phyloP scores from a whole-genome alignment of 2,888 invertebrate genomes.

The Cephus sareptanus region DNA sequence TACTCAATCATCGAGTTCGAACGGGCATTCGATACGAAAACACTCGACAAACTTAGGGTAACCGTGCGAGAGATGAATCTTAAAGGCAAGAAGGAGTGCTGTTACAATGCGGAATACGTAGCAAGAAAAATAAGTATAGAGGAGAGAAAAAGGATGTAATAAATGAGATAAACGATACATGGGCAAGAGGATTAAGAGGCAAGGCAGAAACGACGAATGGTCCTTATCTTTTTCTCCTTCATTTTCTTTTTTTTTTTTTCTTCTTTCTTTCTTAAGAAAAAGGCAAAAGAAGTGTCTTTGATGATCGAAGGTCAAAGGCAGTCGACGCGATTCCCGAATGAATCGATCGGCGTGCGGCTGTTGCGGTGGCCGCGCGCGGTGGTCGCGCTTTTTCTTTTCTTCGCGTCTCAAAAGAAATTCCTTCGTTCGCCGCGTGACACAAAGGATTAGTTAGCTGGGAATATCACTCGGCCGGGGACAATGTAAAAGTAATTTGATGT shows the following conservation, averaged over 20 bases:
- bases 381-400: slow-evolving; percentile 13
- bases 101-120: background rate
- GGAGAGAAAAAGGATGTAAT: background rate
- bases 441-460: slow-evolving; percentile 22
- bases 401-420: slow-evolving; percentile 28
- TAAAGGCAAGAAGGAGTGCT: background rate
- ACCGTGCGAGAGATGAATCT: background rate
- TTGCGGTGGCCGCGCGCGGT: background rate
- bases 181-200: background rate
- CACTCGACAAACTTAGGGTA: background rate
- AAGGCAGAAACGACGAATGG: background rate
- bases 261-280: background rate
- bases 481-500: slow-evolving; percentile 38
- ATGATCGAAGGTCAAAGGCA: background rate
- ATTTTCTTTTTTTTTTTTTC: background rate
- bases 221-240: background rate
- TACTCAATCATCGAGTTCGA: slow-evolving; percentile 2
- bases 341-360: background rate
- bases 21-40: background rate
- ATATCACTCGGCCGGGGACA: slow-evolving; percentile 28
- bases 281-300: background rate
- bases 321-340: background rate
- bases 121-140: background rate
- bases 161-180: background rate
- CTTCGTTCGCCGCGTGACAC: slow-evolving; percentile 17